Percentiles rank a stretch among this genome's conserved stretches.
Conservation (phyloP, 2,797 vertebrate genomes). For the Mergus octosetaceus region DNA sequence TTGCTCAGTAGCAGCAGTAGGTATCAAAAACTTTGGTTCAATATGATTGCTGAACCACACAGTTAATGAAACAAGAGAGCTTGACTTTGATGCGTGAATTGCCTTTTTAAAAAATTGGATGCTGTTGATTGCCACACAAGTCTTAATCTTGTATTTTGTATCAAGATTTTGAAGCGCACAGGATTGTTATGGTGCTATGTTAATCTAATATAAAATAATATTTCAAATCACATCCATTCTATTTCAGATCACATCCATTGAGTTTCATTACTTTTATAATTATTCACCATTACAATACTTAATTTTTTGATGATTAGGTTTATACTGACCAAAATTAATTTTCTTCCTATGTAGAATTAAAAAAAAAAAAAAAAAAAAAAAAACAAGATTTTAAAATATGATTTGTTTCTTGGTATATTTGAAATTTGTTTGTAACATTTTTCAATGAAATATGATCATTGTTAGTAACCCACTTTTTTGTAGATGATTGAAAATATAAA, state of each 20-base stretch:
- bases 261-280: background rate
- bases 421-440: background rate
- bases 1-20: conserved; percentile 38
- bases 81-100: conserved; percentile 6
- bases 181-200: background rate
- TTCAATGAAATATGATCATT: background rate
- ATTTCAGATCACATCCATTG: background rate
- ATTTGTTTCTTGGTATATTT: conserved; percentile 6
- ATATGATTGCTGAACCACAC: background rate
- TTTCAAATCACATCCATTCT: too few species aligned
- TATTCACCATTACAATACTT: background rate
- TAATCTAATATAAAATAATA: background rate
- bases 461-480: background rate
- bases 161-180: background rate
- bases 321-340: background rate
- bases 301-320: background rate
- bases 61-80: conserved; percentile 18
- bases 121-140: background rate
- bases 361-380: background rate
- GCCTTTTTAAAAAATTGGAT: background rate
- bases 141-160: background rate
- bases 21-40: background rate
- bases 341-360: background rate
- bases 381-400: background rate
- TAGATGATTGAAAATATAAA: background rate